Conservation (phyloP, 2,797 vertebrate genomes). For the Chelidonichthys spinosus region DNA sequence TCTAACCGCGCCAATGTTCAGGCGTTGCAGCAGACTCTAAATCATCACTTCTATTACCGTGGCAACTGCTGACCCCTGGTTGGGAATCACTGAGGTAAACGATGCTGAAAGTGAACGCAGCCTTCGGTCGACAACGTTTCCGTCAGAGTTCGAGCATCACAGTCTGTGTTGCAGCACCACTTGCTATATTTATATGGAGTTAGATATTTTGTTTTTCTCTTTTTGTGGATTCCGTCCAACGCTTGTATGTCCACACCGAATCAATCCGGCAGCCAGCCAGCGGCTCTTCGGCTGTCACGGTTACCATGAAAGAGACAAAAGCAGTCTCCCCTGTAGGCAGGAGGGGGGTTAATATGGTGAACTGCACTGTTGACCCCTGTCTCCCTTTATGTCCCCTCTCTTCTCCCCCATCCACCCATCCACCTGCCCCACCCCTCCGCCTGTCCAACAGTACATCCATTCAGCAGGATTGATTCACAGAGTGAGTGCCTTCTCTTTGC, state of each 20-base stretch:
- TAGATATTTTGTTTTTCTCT: slow-evolving; percentile 11
- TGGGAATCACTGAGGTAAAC: not conserved
- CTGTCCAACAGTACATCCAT: slow-evolving; percentile 93
- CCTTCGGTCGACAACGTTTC: not conserved
- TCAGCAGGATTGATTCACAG: slow-evolving; percentile 97
- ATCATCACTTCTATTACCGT: not conserved
- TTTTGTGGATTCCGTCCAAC: not conserved
- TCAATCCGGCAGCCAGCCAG: slow-evolving; percentile 29
- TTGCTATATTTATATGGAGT: not conserved
- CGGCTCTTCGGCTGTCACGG: slow-evolving; percentile 5
- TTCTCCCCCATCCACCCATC: slow-evolving; percentile 23
- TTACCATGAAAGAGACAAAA: slow-evolving; percentile 62
- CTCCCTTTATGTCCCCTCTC: slow-evolving; percentile 58
- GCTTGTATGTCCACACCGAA: not conserved
- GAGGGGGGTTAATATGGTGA: slow-evolving; percentile 46
- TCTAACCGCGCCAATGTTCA: not conserved
- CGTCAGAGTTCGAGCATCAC: not conserved
- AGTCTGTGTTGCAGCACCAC: not conserved
- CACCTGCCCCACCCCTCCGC: slow-evolving; percentile 14
- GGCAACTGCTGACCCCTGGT: not conserved
- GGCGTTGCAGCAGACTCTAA: not conserved
- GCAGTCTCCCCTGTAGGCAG: slow-evolving; percentile 39
- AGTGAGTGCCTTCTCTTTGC: slow-evolving; percentile 84
- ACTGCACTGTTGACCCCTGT: slow-evolving; percentile 66
- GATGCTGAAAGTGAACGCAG: not conserved